Percentiles rank a stretch among this genome's conserved stretches.
Conservation (phyloP, 2,797 vertebrate genomes). For the Melanotaenia maccullochi region DNA sequence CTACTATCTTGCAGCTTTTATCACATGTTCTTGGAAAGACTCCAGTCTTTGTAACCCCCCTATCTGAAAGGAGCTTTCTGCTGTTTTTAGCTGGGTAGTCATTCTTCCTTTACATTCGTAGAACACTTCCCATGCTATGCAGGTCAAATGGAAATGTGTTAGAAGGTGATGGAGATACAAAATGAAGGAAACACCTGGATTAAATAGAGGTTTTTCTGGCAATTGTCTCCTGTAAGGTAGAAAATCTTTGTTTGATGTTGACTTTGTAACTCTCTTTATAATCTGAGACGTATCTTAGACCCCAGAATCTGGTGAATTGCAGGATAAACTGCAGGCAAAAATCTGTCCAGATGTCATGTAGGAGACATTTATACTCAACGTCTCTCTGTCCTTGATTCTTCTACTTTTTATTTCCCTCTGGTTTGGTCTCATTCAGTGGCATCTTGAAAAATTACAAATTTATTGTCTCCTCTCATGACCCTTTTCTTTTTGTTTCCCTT, state of each 20-base stretch:
- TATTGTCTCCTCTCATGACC: not conserved
- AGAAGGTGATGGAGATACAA: not conserved
- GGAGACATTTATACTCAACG: not conserved
- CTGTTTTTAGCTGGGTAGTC: not conserved
- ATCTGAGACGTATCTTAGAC: no score
- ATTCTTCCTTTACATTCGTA: no score
- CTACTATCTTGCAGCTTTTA: not conserved
- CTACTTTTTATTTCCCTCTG: not conserved
- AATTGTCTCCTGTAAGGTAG: not conserved
- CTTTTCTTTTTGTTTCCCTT: constrained; percentile 21
- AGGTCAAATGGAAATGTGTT: no score
- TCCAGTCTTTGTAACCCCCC: not conserved
- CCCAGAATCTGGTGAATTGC: no score
- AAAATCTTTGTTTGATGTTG: not conserved
- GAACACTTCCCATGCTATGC: no score
- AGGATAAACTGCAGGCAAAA: not conserved
- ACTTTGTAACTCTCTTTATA: not conserved
- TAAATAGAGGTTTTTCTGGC: not conserved
- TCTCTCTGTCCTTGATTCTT: constrained; percentile 5
- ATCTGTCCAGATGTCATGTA: constrained; percentile 14
- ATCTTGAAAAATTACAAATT: constrained; percentile 36
- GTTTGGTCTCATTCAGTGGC: constrained; percentile 9
- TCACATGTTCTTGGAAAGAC: not conserved
- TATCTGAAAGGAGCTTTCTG: not conserved
- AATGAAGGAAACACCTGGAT: not conserved